Conservation (phyloP, 1,140 invertebrate genomes). For the Himalopsyche phryganea region DNA sequence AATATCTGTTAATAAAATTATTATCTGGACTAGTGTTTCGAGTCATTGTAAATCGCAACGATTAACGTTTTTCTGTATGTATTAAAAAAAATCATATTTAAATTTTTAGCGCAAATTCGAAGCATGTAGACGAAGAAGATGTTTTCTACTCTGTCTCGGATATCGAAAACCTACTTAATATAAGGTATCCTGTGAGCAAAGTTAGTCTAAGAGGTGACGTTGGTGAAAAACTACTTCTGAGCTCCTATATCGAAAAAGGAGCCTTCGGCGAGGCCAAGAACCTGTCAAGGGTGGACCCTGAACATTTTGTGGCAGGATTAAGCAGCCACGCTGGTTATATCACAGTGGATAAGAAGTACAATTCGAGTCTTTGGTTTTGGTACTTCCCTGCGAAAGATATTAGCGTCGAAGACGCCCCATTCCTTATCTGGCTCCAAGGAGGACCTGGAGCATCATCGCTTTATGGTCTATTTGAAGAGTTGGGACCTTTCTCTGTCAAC, state of each 20-base stretch:
- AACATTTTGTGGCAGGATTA: slow-evolving; percentile 42
- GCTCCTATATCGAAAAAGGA: slow-evolving; percentile 43
- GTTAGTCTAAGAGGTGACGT: slow-evolving; percentile 19
- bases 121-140: too few species aligned
- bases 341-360: slow-evolving; percentile 70
- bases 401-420: slow-evolving; percentile 57
- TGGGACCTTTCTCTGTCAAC: slow-evolving; percentile 58
- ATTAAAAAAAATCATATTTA: too few species aligned
- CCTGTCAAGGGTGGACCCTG: slow-evolving; percentile 43
- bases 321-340: slow-evolving; percentile 48
- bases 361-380: slow-evolving; percentile 88
- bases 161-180: background rate
- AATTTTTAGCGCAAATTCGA: too few species aligned
- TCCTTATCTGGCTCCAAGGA: slow-evolving; percentile 84
- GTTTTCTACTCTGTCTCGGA: too few species aligned
- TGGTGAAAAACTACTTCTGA: slow-evolving; percentile 43
- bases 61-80: too few species aligned
- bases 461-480: slow-evolving; percentile 70
- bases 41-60: too few species aligned
- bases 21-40: too few species aligned
- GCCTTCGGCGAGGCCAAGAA: slow-evolving; percentile 42
- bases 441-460: slow-evolving; percentile 66
- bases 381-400: slow-evolving; percentile 70
- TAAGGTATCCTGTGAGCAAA: background rate
- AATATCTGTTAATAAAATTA: too few species aligned